Evolutionary conservation across 2,888 invertebrate species (phyloP), one percentile per base, ranked within the genome.

Genomic region (Mythimna pallens): DNA sequence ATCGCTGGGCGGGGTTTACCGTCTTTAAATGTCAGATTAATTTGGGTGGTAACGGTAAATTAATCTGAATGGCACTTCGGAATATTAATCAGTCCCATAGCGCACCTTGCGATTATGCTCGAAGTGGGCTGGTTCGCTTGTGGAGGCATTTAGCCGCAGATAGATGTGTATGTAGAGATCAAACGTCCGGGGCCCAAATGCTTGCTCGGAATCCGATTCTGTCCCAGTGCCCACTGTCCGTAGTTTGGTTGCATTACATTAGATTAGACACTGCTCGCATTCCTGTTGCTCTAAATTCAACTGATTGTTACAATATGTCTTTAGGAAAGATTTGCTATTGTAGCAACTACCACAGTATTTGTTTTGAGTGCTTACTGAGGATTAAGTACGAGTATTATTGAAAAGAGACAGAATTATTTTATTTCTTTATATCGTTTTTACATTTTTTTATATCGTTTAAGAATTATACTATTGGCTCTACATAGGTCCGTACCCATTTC

Each of bases 241-340:
- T 85, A 91, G 92, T 90, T 92, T 89, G 92, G 92, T 92, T 91
- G 92, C 93, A 94, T 94, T 94, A 94, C 94, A 94, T 94, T 94
- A 94, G 91, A 91, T 94, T 93, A 94, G 92, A 91, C 92, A 91
- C 91, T 88, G 90, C 87, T 92, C 86, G 92, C 94, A 95, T 95
- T 94, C 94, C 95, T 82, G 80, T 73, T 84, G 84, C 79, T 77
- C 86, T 83, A 79, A 84, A 84, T 87, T 82, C 84, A 82, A 82
- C 84, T 82, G 81, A 84, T 84, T 76, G 83, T 71, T 75, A 77
- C 77, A 80, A 71, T 81, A 78, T 72, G 69, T 83, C 71, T 79
- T 80, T 80, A 70, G 66, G 73, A 72, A 65, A 30, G 50, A 70
- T 71, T 43, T 65, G 64, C 36, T 64, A 55, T 65, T 68, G 50